Conservation (phyloP, 1,140 invertebrate species). For the Zaprionus vittiger region DNA sequence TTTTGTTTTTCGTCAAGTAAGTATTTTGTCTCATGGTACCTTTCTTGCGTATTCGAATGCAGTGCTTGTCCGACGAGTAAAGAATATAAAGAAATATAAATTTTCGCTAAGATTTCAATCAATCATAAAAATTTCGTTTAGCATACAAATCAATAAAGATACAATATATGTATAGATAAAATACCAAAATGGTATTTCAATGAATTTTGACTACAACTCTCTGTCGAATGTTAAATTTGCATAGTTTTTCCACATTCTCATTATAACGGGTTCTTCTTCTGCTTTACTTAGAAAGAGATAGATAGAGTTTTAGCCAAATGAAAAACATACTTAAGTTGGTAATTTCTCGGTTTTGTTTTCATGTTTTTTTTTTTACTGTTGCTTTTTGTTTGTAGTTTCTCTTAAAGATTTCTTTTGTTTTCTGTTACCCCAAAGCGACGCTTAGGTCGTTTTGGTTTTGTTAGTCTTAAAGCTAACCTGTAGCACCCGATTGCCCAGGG, state of each 20-base stretch:
- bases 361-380: not conserved
- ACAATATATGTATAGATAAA: constrained; percentile 14
- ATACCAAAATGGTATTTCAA: constrained; percentile 21
- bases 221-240: constrained; percentile 42
- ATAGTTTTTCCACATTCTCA: constrained; percentile 12
- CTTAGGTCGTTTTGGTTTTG: constrained; percentile 87
- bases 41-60: constrained; percentile 42
- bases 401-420: not conserved
- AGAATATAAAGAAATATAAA: constrained; percentile 61
- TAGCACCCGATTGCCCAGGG: constrained; percentile 93
- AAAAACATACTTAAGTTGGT: constrained; percentile 11
- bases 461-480: constrained; percentile 96
- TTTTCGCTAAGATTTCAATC: constrained; percentile 75
- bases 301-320: constrained; percentile 34
- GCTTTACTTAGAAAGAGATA: constrained; percentile 6
- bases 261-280: not conserved
- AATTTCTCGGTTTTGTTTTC: constrained; percentile 13
- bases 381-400: constrained; percentile 20
- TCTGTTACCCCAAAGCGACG: not conserved
- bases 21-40: constrained; percentile 30
- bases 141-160: constrained; percentile 61
- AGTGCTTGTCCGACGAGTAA: constrained; percentile 41
- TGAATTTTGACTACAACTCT: constrained; percentile 68
- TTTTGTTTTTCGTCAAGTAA: constrained; percentile 7
- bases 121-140: constrained; percentile 68